phyloP scores from a whole-genome alignment of 2,888 invertebrate species.

The Erebia epiphron region DNA sequence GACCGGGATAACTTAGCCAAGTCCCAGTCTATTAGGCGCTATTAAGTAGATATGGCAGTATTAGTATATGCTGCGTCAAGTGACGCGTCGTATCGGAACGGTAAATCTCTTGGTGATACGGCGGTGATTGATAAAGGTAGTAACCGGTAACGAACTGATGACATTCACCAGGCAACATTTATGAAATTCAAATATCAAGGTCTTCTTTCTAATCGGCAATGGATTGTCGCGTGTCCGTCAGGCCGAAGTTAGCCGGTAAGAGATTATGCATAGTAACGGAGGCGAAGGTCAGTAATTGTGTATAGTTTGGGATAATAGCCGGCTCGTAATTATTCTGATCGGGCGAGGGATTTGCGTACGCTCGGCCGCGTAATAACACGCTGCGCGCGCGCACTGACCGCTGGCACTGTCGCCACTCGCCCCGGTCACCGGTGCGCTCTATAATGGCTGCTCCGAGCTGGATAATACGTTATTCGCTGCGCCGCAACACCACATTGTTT shows the following conservation, averaged over 20 bases:
- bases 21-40: too few relatives aligned
- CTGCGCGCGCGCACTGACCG: constrained; percentile 31
- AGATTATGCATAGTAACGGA: constrained; percentile 39
- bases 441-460: constrained; percentile 17
- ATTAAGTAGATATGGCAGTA: too few relatives aligned
- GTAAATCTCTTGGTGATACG: too few relatives aligned
- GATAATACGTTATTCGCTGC: background rate
- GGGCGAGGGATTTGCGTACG: constrained; percentile 50
- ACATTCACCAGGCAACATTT: too few relatives aligned
- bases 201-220: constrained; percentile 3
- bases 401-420: constrained; percentile 33
- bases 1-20: too few relatives aligned
- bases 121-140: too few relatives aligned
- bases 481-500: background rate
- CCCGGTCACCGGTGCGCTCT: background rate
- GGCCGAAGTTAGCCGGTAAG: background rate
- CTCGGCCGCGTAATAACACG: constrained; percentile 44
- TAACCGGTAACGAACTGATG: too few relatives aligned
- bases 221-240: background rate
- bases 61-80: too few relatives aligned
- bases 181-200: too few relatives aligned
- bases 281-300: constrained; percentile 66
- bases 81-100: too few relatives aligned
- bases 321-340: constrained; percentile 72
- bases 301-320: constrained; percentile 68